phyloP scores from a whole-genome alignment of 2,797 vertebrate species.

The Chanos chanos region DNA sequence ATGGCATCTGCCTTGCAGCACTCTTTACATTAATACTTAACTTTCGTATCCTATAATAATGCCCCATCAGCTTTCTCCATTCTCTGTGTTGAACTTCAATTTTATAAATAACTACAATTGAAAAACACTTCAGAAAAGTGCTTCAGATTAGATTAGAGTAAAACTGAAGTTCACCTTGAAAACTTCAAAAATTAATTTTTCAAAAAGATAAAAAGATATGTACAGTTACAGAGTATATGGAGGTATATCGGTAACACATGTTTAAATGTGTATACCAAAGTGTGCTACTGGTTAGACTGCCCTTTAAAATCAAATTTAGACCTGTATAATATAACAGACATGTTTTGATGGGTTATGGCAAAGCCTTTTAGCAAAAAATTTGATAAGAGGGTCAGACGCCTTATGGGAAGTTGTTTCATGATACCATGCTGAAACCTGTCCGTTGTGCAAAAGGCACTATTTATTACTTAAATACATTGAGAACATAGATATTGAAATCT shows the following conservation, averaged over 20 bases:
- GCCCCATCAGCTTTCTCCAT: constrained; percentile 53
- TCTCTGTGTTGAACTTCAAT: constrained; percentile 59
- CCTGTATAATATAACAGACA: constrained; percentile 29
- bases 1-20: constrained; percentile 58
- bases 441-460: constrained; percentile 25
- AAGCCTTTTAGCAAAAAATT: constrained; percentile 32
- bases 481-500: background rate
- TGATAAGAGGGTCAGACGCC: constrained; percentile 31
- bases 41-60: constrained; percentile 65
- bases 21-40: constrained; percentile 60
- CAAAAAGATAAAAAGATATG: background rate
- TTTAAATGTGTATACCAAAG: no score
- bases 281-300: background rate
- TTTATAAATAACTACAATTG: constrained; percentile 53
- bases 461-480: constrained; percentile 10
- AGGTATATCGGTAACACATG: no score
- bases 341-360: constrained; percentile 25
- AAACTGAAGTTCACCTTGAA: constrained; percentile 7
- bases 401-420: constrained; percentile 12
- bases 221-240: no score
- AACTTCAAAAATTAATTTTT: background rate
- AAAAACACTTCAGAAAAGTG: constrained; percentile 41
- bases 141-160: constrained; percentile 16
- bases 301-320: constrained; percentile 27
- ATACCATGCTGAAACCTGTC: constrained; percentile 28